Evolutionary conservation across 2,888 invertebrate species (phyloP).

Genomic region (Epiblema foenella): DNA sequence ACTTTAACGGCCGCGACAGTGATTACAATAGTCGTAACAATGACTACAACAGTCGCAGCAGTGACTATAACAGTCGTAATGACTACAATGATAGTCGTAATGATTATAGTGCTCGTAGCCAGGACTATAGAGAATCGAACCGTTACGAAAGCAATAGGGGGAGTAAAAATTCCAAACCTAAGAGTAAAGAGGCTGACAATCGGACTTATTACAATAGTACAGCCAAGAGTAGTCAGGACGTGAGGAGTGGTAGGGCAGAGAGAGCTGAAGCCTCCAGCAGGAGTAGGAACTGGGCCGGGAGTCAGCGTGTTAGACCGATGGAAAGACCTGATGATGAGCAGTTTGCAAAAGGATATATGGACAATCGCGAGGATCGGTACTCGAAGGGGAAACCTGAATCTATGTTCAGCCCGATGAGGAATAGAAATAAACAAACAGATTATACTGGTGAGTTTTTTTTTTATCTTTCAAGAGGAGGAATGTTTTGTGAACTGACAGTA

Average conservation of each 20-base stretch:
- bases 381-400: constrained; percentile 53
- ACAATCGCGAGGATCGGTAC: constrained; percentile 47
- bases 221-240: constrained; percentile 70
- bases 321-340: constrained; percentile 77
- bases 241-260: constrained; percentile 56
- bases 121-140: background rate
- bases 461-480: background rate
- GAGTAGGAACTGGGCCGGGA: constrained; percentile 68
- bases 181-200: constrained; percentile 69
- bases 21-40: constrained; percentile 2
- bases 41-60: constrained; percentile 26
- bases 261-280: constrained; percentile 65
- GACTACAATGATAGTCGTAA: constrained; percentile 44
- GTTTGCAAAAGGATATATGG: constrained; percentile 70
- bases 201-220: constrained; percentile 76
- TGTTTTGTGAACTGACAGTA: background rate
- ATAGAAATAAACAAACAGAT: constrained; percentile 55
- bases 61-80: constrained; percentile 34
- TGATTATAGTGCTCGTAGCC: constrained; percentile 34
- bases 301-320: constrained; percentile 63
- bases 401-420: constrained; percentile 63
- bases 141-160: constrained; percentile 59
- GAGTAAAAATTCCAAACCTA: constrained; percentile 67
- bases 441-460: constrained; percentile 31
- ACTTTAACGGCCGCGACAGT: constrained; percentile 33